A percentile compares a stretch with the other conserved stretches of the same genome.
These are phyloP conservation scores for Phylloscopus trochilus DNA, from an alignment of 2,113 vertebrate species.

Conservation along the genomic window DNA sequence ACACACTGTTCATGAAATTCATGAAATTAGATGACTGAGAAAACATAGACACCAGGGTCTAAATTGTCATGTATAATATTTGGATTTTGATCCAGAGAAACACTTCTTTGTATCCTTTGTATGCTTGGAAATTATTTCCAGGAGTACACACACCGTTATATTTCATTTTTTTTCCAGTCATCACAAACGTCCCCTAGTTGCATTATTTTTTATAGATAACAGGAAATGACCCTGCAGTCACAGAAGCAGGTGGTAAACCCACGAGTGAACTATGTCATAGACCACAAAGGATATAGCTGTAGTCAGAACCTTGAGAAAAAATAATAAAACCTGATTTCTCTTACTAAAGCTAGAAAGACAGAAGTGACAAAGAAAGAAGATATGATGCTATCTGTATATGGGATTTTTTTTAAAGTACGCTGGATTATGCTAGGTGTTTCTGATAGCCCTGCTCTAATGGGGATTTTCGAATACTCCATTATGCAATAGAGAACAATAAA, in stretches of 20 bases:
- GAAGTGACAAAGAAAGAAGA: background rate
- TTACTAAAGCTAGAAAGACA: background rate
- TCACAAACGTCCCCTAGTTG: background rate
- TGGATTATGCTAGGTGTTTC: background rate
- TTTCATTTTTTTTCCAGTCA: background rate
- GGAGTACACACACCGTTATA: background rate
- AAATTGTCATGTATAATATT: background rate
- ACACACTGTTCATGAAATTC: background rate
- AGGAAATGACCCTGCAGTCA: background rate
- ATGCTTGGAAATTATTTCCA: background rate
- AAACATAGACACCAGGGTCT: background rate
- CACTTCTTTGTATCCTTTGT: rapidly evolving
- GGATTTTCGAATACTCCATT: background rate
- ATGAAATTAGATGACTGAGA: background rate
- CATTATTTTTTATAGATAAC: background rate
- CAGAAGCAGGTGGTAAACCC: background rate
- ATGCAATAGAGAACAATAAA: background rate
- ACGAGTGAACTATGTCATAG: background rate
- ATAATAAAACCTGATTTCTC: background rate
- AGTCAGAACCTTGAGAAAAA: background rate
- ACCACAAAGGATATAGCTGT: background rate
- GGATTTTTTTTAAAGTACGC: background rate
- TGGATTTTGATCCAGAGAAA: background rate
- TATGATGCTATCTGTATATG: rapidly evolving
- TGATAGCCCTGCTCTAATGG: background rate